Percentiles rank a stretch among this genome's conserved stretches.
Evolutionary conservation across 2,888 invertebrate genomes (phyloP).

Genomic region (Campopleginae sp.): DNA sequence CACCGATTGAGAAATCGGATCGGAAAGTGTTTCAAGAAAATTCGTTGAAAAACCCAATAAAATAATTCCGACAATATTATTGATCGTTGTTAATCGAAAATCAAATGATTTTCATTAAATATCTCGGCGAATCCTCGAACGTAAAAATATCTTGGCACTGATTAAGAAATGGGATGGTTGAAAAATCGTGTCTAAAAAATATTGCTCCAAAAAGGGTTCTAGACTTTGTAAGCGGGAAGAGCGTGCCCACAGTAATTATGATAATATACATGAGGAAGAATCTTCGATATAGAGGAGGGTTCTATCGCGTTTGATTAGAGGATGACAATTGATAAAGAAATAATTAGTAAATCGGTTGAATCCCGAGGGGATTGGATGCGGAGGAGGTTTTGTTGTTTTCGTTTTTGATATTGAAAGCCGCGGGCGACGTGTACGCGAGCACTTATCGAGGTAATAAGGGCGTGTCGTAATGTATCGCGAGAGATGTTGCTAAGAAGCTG

Average conservation of each 20-base stretch:
- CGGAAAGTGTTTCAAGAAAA: not conserved
- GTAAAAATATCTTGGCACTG: no score
- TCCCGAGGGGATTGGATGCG: conserved; percentile 20
- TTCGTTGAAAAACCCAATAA: not conserved
- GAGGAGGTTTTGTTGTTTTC: conserved; percentile 2
- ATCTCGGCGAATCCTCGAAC: no score
- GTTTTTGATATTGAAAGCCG: not conserved
- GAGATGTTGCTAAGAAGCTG: conserved; percentile 34
- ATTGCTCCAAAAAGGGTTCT: no score
- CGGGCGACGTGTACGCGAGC: conserved; percentile 8
- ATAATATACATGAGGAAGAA: conserved; percentile 2
- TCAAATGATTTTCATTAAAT: no score
- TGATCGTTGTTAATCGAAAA: not conserved
- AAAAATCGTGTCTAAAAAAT: no score
- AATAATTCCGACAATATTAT: not conserved
- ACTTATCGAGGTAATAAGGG: conserved; percentile 70
- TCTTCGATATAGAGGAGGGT: not conserved
- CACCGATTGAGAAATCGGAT: not conserved
- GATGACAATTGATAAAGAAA: conserved; percentile 51
- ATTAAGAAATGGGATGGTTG: no score
- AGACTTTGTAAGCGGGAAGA: not conserved
- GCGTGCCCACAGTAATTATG: not conserved
- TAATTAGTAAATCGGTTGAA: conserved; percentile 54
- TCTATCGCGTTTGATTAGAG: conserved; percentile 36
- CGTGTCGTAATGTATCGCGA: conserved; percentile 68